Conservation (phyloP, 2,888 invertebrate species). For the Acleris sparsana region DNA sequence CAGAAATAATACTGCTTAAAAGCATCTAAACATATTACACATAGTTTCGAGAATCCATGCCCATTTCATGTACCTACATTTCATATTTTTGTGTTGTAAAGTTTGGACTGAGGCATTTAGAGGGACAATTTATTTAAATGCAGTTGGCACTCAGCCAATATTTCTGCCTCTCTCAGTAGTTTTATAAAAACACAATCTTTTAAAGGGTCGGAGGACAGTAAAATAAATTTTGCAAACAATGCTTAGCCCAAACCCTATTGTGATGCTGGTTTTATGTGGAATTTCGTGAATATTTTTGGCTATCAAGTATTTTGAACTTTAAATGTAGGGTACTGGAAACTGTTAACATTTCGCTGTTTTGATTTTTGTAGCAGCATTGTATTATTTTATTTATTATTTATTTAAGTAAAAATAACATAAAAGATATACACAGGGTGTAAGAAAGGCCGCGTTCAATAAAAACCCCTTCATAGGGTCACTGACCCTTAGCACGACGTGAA, state of each 20-base stretch:
- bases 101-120: neutral
- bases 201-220: constrained; percentile 20
- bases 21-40: too few species aligned
- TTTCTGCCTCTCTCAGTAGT: constrained; percentile 19
- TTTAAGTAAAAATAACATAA: too few species aligned
- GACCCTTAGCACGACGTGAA: too few species aligned
- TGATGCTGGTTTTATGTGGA: constrained; percentile 14
- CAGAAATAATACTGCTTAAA: too few species aligned
- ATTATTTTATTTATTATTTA: too few species aligned
- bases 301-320: constrained; percentile 9
- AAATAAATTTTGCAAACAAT: constrained; percentile 27
- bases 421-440: too few species aligned
- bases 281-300: neutral
- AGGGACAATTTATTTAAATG: constrained; percentile 13
- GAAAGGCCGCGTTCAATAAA: too few species aligned
- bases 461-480: too few species aligned
- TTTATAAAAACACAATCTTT: constrained; percentile 20
- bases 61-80: neutral
- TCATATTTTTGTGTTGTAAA: neutral
- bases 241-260: constrained; percentile 15
- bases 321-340: neutral
- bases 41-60: too few species aligned
- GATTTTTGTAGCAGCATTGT: neutral
- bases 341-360: neutral
- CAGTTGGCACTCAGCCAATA: constrained; percentile 18